A percentile compares a stretch with the other conserved stretches of the same genome.
Evolutionary conservation across 2,888 invertebrate genomes (phyloP).

Genomic region (Hyppa rectilinea): DNA sequence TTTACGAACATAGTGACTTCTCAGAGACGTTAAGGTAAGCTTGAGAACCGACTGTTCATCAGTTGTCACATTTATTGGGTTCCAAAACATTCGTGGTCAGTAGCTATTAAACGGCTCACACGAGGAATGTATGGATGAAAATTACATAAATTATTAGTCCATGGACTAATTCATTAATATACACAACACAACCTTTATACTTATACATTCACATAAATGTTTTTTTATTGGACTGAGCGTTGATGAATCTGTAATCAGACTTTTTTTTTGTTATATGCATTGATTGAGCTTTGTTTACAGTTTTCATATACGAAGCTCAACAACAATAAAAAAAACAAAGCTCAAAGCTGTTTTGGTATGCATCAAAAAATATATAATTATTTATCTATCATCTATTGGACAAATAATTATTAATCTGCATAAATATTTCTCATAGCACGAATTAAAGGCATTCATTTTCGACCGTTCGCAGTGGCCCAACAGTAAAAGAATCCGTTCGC

Average conservation of each 20-base stretch:
- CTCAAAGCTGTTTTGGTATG: too few relatives aligned
- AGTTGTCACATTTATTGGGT: not conserved
- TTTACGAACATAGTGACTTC: not conserved
- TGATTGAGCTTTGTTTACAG: not conserved
- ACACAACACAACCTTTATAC: too few relatives aligned
- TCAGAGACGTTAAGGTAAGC: conserved; percentile 5
- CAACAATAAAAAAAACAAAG: too few relatives aligned
- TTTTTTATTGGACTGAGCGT: not conserved
- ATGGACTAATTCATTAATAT: too few relatives aligned
- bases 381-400: too few relatives aligned
- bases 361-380: not conserved
- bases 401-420: too few relatives aligned
- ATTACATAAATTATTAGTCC: too few relatives aligned
- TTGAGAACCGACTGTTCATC: not conserved
- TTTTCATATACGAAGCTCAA: too few relatives aligned
- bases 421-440: not conserved
- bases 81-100: not conserved
- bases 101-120: too few relatives aligned
- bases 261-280: not conserved
- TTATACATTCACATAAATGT: too few relatives aligned
- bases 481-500: not conserved
- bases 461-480: not conserved
- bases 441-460: not conserved
- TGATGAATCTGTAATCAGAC: not conserved
- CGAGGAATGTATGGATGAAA: too few relatives aligned